Evolutionary conservation across 2,888 invertebrate species (phyloP).

Genomic region (Amiota mariae): DNA sequence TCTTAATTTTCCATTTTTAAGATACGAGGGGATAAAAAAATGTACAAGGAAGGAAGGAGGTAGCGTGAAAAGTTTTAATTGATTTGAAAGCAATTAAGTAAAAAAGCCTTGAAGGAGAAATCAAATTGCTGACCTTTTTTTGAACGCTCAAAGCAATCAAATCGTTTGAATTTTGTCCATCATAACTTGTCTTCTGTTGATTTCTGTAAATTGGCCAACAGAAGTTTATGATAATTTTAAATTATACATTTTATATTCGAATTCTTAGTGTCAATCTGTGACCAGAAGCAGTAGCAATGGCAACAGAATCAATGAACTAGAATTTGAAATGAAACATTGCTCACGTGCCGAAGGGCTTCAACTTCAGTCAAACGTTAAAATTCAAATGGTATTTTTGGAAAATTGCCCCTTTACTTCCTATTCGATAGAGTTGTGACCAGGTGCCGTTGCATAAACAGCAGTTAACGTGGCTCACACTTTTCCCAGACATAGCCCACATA

Average conservation of each 20-base stretch:
- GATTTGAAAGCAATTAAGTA: constrained; percentile 9
- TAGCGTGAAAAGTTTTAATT: not conserved
- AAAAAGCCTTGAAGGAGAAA: constrained; percentile 5
- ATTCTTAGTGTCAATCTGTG: not conserved
- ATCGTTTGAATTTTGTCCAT: not conserved
- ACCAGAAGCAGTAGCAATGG: not conserved
- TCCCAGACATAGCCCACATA: not conserved
- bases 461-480: not conserved
- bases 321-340: not conserved
- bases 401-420: not conserved
- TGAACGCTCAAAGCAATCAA: constrained; percentile 6
- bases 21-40: too few species aligned
- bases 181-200: not conserved
- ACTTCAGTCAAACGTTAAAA: constrained; percentile 4
- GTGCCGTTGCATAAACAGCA: not conserved
- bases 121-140: not conserved
- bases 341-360: not conserved
- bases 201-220: constrained; percentile 1
- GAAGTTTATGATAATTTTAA: not conserved
- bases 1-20: too few species aligned
- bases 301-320: not conserved
- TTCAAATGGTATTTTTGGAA: constrained; percentile 1
- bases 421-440: not conserved
- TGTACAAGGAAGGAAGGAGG: too few species aligned
- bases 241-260: not conserved